These are phyloP conservation scores for Antigone vipio DNA, from an alignment of 2,113 vertebrate species.

Conservation along the genomic window DNA sequence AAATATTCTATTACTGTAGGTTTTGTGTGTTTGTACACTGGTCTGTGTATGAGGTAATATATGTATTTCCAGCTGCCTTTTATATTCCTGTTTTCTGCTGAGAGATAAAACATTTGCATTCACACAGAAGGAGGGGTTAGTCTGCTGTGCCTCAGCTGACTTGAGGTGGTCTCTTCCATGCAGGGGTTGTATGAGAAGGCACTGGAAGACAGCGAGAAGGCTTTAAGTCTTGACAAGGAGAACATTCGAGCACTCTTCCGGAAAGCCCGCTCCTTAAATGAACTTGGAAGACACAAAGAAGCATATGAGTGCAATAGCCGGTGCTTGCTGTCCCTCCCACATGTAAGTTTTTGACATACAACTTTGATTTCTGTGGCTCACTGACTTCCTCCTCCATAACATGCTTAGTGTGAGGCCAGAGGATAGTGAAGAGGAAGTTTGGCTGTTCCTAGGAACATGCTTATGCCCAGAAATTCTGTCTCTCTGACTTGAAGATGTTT, in stretches of 20 bases:
- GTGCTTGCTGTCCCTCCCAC: conserved; percentile 82
- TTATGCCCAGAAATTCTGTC: background rate
- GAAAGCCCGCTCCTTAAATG: conserved; percentile 88
- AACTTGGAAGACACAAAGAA: conserved; percentile 85
- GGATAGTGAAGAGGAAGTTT: background rate
- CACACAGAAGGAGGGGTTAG: background rate
- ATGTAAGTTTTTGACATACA: conserved; percentile 76
- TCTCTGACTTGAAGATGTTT: background rate
- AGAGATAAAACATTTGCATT: background rate
- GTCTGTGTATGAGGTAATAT: background rate
- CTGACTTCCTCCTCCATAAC: background rate
- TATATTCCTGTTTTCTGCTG: background rate
- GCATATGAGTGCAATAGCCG: conserved; percentile 88
- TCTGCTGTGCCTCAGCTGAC: background rate
- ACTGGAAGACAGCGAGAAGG: conserved; percentile 85
- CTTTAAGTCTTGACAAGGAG: conserved; percentile 79
- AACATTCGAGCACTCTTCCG: conserved; percentile 86
- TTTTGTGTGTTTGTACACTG: background rate
- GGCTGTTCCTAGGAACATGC: background rate
- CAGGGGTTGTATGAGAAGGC: conserved; percentile 84
- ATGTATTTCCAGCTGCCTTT: background rate
- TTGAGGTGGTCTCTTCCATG: background rate
- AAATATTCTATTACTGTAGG: background rate
- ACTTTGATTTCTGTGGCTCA: background rate
- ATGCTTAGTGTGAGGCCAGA: background rate